Base-by-base conservation (phyloP, 2,888 invertebrate species). In the Pachliopta kotzebuea region DNA sequence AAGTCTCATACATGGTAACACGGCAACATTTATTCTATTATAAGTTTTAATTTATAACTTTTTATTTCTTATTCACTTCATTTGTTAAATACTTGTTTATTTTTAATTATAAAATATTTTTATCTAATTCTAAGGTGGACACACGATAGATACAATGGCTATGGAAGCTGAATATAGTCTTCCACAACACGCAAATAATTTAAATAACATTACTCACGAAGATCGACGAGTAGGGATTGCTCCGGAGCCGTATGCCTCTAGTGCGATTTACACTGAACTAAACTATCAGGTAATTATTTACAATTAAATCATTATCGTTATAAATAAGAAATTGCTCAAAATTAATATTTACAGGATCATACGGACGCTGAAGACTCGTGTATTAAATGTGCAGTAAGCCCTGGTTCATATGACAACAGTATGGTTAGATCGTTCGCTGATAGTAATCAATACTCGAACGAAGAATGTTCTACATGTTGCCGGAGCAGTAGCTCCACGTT, bases 161-260 rank as follows among this genome's bases (percentile, higher is more conserved):
- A 86, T 88, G 84, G 90, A 91, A 77, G 89, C 88, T 4, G 90
- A 91, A 72, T 91, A 91, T 62, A 90, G 87, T 74, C 84, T 91
- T 70, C 90, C 90, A 50, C 90, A 91, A 75, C 88, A 90, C 64
- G 80, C 82, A 6, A 83, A 78, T 71, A 76, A 77, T 49, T 78
- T 88, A 73, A 86, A 81, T 69, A 81, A 84, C 50, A 84, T 86
- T 70, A 78, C 80, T 29, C 86, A 85, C 70, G 90, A 89, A 71
- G 81, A 84, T 67, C 83, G 80, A 69, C 75, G 84, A 68, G 80
- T 86, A 68, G 75, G 9, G 0, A 52, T 79, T 11, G 85, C 94
- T 3, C 94, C 94, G 0, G 95, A 95, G 67, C 95, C 96, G 2
- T 96, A 96, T 72, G 96, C 96, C 6, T 95, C 96, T 0, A 95